Evolutionary conservation across 2,888 invertebrate genomes (phyloP), one percentile per base, ranked within the genome.

Genomic region (Hipparchia sbordonii): DNA sequence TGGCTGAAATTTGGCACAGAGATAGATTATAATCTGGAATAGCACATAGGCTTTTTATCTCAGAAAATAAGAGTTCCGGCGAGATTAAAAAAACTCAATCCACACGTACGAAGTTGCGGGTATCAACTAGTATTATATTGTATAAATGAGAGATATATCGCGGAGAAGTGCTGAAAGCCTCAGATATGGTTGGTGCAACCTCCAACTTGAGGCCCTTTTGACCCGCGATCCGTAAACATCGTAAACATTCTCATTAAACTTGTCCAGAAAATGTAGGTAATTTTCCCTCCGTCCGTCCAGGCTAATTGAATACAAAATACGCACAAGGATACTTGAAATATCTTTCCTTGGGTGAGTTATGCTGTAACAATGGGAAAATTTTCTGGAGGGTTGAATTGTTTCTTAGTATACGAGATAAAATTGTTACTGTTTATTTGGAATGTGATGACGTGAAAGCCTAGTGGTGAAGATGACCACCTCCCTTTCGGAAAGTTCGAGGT

Each of bases 161-260:
- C 23, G 23, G 23, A 23, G 23, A 23, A 0, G 46, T 46, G 1
- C 46, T 23, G 23, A 23, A 23, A 23, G 23, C 23, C 23, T 23
- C 23, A 23, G 23, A 23, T 1, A 48, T 7, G 86, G 89, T 90
- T 89, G 88, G 89, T 89, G 85, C 86, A 82, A 85, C 85, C 83
- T 87, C 76, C 82, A 81, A 87, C 83, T 87, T 84, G 84, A 84
- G 85, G 88, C 87, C 86, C 89, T 91, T 91, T 91, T 91, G 91
- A 91, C 90, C 88, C 83, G 83, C 84, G 84, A 88, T 84, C 90
- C 88, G 90, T 89, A 84, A 91, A 90, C 86, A 88, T 86, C 81
- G 88, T 82, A 75, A 82, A 83, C 83, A 89, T 88, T 90, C 89
- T 89, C 87, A 89, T 90, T 90, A 89, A 82, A 85, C 81, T 82